Percentiles rank a stretch among this genome's conserved stretches.
Evolutionary conservation across 2,797 vertebrate genomes (phyloP).

Genomic region (Alcedo quadribrachys): DNA sequence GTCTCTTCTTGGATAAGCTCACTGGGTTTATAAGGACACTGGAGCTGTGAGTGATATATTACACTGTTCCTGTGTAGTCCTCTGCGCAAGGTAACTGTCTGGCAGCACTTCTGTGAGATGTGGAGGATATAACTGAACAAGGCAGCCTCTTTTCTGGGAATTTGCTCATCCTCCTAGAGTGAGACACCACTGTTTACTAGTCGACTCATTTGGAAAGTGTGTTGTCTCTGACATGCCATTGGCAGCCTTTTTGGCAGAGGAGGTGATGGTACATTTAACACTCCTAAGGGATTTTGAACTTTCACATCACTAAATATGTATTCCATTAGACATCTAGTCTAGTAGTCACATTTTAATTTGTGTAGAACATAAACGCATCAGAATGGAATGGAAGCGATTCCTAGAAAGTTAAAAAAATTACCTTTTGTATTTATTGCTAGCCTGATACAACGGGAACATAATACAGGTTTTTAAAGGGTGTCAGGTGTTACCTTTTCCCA

Average conservation of each 20-base stretch:
- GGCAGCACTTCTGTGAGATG: not conserved
- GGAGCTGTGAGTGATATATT: not conserved
- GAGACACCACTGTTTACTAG: not conserved
- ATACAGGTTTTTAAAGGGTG: not conserved
- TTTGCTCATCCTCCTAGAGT: not conserved
- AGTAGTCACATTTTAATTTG: conserved; percentile 24
- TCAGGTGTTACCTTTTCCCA: not conserved
- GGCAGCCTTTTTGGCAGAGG: not conserved
- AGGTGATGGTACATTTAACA: not conserved
- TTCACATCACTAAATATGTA: not conserved
- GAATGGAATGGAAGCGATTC: conserved; percentile 8
- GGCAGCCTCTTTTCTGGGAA: not conserved
- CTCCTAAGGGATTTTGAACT: not conserved
- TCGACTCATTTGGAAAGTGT: not conserved
- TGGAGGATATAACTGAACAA: not conserved
- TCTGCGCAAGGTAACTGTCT: not conserved
- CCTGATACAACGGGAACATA: not conserved
- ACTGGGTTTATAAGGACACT: not conserved
- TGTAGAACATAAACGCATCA: conserved; percentile 1
- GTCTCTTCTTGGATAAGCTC: not conserved
- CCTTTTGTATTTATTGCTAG: not conserved
- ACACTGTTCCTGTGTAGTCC: not conserved
- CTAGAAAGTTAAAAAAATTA: not conserved
- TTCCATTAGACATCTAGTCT: not conserved
- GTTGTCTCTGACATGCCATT: not conserved